A percentile compares a stretch with the other conserved stretches of the same genome.
Conservation (phyloP, 2,113 vertebrate genomes). For the Colaptes auratus region DNA sequence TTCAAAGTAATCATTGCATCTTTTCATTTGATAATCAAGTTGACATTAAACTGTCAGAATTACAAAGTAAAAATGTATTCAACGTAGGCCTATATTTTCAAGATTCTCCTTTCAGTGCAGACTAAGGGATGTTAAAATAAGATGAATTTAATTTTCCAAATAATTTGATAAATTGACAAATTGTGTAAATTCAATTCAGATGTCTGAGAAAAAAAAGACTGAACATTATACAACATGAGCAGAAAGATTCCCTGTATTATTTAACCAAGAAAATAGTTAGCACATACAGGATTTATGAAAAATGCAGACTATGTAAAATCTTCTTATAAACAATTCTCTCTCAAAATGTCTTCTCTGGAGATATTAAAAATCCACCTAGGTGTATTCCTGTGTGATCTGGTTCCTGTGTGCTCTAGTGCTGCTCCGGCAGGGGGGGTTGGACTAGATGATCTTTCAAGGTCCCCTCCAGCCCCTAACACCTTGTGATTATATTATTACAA, state of each 20-base stretch:
- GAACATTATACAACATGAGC: background rate
- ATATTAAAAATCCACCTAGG: no score
- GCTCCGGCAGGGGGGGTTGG: no score
- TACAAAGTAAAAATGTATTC: background rate
- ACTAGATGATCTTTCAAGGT: no score
- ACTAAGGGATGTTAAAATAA: constrained; percentile 22
- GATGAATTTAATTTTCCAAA: background rate
- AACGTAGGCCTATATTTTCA: background rate
- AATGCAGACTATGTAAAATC: background rate
- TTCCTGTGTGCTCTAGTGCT: no score
- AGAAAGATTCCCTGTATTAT: background rate
- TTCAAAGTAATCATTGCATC: background rate
- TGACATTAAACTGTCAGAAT: background rate
- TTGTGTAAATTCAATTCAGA: background rate
- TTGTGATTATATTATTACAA: background rate
- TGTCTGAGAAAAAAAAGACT: constrained; percentile 7
- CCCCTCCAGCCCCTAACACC: no score
- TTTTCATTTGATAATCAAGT: background rate
- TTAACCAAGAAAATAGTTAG: background rate
- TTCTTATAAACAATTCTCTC: background rate
- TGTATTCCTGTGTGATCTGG: no score
- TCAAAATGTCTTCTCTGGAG: background rate
- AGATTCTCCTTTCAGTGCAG: constrained; percentile 7
- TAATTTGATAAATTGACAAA: constrained; percentile 7
- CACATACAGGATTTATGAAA: background rate